phyloP scores from a whole-genome alignment of 2,888 invertebrate genomes.

The Ormyrus nitidulus region DNA sequence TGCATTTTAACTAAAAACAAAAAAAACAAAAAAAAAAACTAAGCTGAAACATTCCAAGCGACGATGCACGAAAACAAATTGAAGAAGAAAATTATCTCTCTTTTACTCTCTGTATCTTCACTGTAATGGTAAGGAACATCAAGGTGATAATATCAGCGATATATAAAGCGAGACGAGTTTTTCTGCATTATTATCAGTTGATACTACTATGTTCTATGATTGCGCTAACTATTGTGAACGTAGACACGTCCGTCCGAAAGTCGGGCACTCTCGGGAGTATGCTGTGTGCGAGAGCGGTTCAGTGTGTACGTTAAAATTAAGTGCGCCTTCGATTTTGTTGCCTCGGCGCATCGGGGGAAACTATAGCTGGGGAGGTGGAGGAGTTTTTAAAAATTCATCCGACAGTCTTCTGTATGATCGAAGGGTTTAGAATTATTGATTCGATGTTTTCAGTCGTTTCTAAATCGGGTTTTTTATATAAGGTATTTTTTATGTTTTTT shows the following conservation, averaged over 20 bases:
- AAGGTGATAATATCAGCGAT: conserved; percentile 53
- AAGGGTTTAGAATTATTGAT: conserved; percentile 9
- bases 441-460: too few relatives aligned
- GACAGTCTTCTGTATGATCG: not conserved
- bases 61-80: too few relatives aligned
- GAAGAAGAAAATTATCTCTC: conserved; percentile 14
- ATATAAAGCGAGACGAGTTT: not conserved
- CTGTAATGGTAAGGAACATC: conserved; percentile 58
- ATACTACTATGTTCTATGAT: not conserved
- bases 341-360: conserved; percentile 3
- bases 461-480: too few relatives aligned
- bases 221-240: conserved; percentile 3
- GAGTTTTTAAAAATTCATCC: too few relatives aligned
- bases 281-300: conserved; percentile 33
- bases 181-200: not conserved
- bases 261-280: conserved; percentile 62
- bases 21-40: too few relatives aligned
- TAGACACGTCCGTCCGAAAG: conserved; percentile 66
- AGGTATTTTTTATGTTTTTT: too few relatives aligned
- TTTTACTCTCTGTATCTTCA: conserved; percentile 50
- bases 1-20: too few relatives aligned
- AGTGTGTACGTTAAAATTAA: conserved; percentile 29
- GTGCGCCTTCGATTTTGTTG: conserved; percentile 8
- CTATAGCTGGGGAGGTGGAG: too few relatives aligned
- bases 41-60: too few relatives aligned